Evolutionary conservation across 2,113 vertebrate species (phyloP).

Genomic region (Ageneiosus marmoratus): DNA sequence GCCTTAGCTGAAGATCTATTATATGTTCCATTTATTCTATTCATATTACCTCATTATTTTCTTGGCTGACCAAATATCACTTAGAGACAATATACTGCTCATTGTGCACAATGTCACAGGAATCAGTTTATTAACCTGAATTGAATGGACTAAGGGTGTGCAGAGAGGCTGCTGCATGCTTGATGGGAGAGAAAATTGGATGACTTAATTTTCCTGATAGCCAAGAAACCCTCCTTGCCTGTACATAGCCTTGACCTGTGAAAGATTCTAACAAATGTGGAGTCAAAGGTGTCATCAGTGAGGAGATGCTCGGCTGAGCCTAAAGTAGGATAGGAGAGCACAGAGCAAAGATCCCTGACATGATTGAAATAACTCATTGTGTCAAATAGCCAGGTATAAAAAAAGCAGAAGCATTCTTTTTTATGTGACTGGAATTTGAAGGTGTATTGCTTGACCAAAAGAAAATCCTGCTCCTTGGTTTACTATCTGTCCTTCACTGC

Average conservation of each 20-base stretch:
- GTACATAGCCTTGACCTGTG: slow-evolving; percentile 96
- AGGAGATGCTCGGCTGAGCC: slow-evolving; percentile 92
- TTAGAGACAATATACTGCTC: slow-evolving; percentile 99
- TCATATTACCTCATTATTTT: slow-evolving; percentile 99
- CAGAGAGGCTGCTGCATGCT: slow-evolving; percentile 77
- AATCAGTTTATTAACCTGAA: slow-evolving; percentile 99
- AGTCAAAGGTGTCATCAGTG: slow-evolving; percentile 99
- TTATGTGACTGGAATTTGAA: slow-evolving; percentile 53
- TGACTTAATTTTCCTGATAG: slow-evolving; percentile 93
- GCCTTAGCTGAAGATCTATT: slow-evolving; percentile 99
- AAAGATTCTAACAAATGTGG: slow-evolving; percentile 99
- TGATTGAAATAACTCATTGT: slow-evolving; percentile 98
- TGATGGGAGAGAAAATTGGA: slow-evolving; percentile 77
- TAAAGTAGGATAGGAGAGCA: slow-evolving; percentile 94
- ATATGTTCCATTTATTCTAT: slow-evolving; percentile 98
- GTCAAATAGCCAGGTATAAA: slow-evolving; percentile 70
- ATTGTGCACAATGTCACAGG: slow-evolving; percentile 99
- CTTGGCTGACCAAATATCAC: slow-evolving; percentile 99
- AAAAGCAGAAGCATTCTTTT: slow-evolving; percentile 61
- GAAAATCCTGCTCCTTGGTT: neutral
- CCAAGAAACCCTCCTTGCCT: slow-evolving; percentile 82
- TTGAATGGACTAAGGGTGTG: slow-evolving; percentile 88
- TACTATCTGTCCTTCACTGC: neutral
- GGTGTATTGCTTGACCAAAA: neutral
- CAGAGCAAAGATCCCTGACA: slow-evolving; percentile 88